Base-by-base conservation (phyloP, 2,797 vertebrate genomes). In the Botia almorhae region DNA sequence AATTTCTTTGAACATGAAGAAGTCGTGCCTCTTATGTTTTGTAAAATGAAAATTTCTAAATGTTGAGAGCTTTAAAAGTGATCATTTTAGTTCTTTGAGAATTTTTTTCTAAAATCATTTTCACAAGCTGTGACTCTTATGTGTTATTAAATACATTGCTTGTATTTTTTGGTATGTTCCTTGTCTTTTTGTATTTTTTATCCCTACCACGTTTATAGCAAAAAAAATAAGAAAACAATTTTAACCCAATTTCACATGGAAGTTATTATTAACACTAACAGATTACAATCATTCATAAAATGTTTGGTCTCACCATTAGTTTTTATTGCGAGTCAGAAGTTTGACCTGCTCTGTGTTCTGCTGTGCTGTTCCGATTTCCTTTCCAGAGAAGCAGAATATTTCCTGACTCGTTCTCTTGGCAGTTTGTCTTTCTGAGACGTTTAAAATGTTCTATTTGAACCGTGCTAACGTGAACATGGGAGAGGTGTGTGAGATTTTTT, bases 101-200 rank as follows among this genome's bases (percentile, higher is more conserved):
- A 51, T 33, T 68, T 26, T 39, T 76, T 78, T 71, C 75, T 63
- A 26, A 63, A 53, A 60, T 76, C 36, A 4, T 53, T 74, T 74
- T 83, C 69, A 39, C 48, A 63, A 76, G 16, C 70, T 73, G 51
- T 64, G 50, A 55, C 8, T 29, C 73, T 67, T 51, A 69, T 72
- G 69, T 78, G 75, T 43, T 63, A 87, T 85, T 85, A 87, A 84
- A 87, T 72, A 63, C 7, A 56, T 84, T 76, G 51, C 83, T 80
- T 74, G n/a, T 68, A 72, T 21, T 65, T 72, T 55, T 33, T 33
- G 4, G 2, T 33, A 5, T 33, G 4, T 33, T 33, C 2, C 39
- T 53, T 74, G 19, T 73, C 33, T 33, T 33, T 33, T 5, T 33
- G 33, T 33, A 33, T 33, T 33, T 5, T 33, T 33, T 5, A 2